Evolutionary conservation across 2,113 vertebrate genomes (phyloP).

Genomic region (Agapornis roseicollis): DNA sequence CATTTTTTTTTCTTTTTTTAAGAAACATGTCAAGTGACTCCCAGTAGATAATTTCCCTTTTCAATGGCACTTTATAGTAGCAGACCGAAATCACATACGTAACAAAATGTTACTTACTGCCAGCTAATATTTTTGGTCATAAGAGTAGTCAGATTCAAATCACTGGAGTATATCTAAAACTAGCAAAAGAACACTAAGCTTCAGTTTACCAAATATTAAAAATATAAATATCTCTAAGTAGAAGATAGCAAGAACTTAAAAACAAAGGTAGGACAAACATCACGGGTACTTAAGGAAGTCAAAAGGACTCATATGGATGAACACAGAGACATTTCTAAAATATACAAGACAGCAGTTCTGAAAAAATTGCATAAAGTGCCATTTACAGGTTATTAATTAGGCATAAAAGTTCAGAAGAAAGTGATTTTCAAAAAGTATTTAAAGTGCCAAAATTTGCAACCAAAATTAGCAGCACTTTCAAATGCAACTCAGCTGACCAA

Average conservation of each 20-base stretch:
- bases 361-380: background rate
- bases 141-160: background rate
- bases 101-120: background rate
- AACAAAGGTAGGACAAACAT: background rate
- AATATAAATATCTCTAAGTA: background rate
- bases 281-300: background rate
- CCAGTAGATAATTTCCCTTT: background rate
- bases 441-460: background rate
- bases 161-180: background rate
- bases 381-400: background rate
- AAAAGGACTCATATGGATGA: background rate
- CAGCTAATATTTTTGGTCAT: background rate
- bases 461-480: background rate
- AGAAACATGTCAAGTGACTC: background rate
- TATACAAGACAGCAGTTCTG: background rate
- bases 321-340: background rate
- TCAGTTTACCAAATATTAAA: background rate
- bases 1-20: background rate
- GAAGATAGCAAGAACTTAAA: background rate
- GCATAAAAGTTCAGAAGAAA: background rate
- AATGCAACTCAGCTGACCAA: background rate
- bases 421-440: background rate
- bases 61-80: background rate
- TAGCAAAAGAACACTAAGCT: background rate
- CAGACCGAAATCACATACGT: background rate